Percentiles rank a stretch among this genome's conserved stretches.
These are phyloP conservation scores for Melanerpes aurifrons DNA, from an alignment of 2,113 vertebrate species.

Conservation along the genomic window DNA sequence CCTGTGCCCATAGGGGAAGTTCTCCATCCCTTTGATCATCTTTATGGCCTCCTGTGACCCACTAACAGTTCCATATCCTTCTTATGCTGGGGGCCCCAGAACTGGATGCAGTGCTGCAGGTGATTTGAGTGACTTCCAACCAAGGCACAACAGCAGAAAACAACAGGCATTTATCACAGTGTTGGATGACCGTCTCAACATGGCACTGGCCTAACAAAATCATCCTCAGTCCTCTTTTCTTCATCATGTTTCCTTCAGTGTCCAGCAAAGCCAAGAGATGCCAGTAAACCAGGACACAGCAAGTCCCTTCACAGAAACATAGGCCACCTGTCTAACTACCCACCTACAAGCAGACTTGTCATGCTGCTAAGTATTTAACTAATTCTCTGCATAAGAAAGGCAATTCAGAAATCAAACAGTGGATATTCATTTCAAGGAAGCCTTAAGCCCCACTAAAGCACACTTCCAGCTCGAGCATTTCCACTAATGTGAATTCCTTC, in stretches of 20 bases:
- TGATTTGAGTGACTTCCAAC: not conserved
- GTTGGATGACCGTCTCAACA: not conserved
- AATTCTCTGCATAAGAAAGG: not conserved
- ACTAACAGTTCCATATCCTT: no score
- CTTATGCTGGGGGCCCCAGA: no score
- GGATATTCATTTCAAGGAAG: not conserved
- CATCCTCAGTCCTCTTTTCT: not conserved
- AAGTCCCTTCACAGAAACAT: not conserved
- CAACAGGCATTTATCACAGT: not conserved
- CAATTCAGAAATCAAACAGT: not conserved
- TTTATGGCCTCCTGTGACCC: no score
- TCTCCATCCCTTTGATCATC: no score
- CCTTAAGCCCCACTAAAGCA: not conserved
- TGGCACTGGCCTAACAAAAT: not conserved
- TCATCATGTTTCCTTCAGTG: not conserved
- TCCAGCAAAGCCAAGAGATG: not conserved
- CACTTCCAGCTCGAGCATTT: not conserved
- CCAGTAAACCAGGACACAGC: not conserved
- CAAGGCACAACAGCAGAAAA: not conserved
- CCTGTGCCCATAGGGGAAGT: no score
- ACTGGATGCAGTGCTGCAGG: no score
- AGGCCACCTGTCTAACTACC: not conserved
- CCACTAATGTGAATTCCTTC: not conserved
- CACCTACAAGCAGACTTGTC: not conserved
- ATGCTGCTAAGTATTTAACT: not conserved